Evolutionary conservation across 1,140 invertebrate species (phyloP), one percentile per base, ranked within the genome.

Genomic region (Drosophila obscura): DNA sequence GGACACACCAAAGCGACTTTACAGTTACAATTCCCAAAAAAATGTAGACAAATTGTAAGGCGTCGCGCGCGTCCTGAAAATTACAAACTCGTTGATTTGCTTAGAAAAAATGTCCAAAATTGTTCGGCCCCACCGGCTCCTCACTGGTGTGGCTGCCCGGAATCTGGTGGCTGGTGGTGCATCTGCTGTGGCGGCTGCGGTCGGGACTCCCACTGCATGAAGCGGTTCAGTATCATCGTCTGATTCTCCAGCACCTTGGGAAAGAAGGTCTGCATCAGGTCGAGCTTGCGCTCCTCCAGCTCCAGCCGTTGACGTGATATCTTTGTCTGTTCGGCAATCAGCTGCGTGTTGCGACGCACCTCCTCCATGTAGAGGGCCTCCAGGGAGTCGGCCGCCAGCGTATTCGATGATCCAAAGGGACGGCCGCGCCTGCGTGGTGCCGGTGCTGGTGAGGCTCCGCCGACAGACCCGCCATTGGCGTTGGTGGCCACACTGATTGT

Each of bases 181-280:
- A 31, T 52, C 9, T 46, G 49, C 19, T 52, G 43, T 24, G 62
- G 28, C 39, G 46, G 22, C 9, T 57, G 51, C 11, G 44, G 50
- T 16, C 67, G 59, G 53, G 58, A 24, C 39, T 57, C 46, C 13
- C 63, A 15, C 46, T 88, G 83, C 62, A 72, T 65, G 2, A 87
- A 41, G 7, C 62, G 58, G 6, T 31, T 51, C 2, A 88, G 31
- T 6, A 91, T 91, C 44, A 88, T 62, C n/a, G 78, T 60, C 59
- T 91, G 90, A 44, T 88, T 79, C 31, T 91, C 83, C 46, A 91
- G 53, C 39, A 65, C 90, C 67, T 91, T 91, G 28, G 90, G 90
- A 39, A 91, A 85, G 66, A 90, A 91, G 19, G 72, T 69, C 39
- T 84, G 72, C 75, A 91, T 73, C 11, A 91, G 50, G 31, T 76